Evolutionary conservation across 2,888 invertebrate genomes (phyloP), one percentile per base, ranked within the genome.

Genomic region (Pristionchus maxplancki): DNA sequence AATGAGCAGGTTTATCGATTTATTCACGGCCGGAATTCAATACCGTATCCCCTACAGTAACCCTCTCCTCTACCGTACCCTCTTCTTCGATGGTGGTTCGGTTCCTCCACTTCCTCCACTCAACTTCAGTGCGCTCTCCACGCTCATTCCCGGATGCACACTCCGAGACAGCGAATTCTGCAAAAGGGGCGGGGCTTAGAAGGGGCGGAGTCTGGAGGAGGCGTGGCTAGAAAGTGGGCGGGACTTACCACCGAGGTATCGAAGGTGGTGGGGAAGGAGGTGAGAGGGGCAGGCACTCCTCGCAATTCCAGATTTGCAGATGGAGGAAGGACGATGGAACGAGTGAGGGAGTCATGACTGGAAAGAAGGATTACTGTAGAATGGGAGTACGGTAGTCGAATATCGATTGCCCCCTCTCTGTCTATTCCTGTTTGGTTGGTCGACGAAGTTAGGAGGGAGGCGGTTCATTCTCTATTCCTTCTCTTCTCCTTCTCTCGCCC

Each of bases 51-150:
- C 37, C 67, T 37, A 20, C 37, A n/a, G 44, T 40, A 78, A 20
- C 71, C 40, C 4, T 71, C 34, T n/a, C n/a, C n/a, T 78, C 44
- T 78, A 71, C 78, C 78, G 40, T 78, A 85, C 85, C 64, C 85
- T 85, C 85, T 85, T 85, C 85, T 85, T 85, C 40, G 85, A 50
- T 40, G 85, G 85, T n/a, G 85, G 85, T n/a, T 85, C 85, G 0
- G 37, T 28, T 64, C 37, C 62, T 28, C 85, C 85, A 44, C 44
- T 44, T 20, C 85, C 64, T 24, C 62, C 44, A 85, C 85, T 85
- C 62, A 85, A 31, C 64, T 50, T 85, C 62, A 85, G 64, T 17
- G 85, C 85, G 24, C 50, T 62, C 64, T 85, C 85, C 20, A 85
- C 85, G n/a, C 62, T 64, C 85, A 85, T 85, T 20, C 31, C 31